Percentiles rank a stretch among this genome's conserved stretches.
These are phyloP conservation scores for Heliconius eleuchia DNA, from an alignment of 1,140 invertebrate genomes.

Conservation along the genomic window DNA sequence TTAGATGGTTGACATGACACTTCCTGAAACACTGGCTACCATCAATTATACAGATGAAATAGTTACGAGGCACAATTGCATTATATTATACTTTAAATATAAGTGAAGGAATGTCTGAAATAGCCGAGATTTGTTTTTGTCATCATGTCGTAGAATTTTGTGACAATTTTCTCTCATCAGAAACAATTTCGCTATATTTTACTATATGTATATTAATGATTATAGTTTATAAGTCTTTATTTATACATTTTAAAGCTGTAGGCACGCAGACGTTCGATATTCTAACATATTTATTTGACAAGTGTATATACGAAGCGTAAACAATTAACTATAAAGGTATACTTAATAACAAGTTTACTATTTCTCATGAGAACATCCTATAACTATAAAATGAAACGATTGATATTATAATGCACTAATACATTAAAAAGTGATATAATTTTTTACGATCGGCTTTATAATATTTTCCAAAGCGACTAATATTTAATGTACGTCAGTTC, in stretches of 20 bases:
- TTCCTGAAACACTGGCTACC: conserved; percentile 37
- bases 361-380: conserved; percentile 28
- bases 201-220: too few relatives aligned
- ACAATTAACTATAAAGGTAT: conserved; percentile 2
- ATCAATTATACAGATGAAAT: not conserved
- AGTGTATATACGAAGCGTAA: not conserved
- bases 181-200: not conserved
- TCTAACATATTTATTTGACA: conserved; percentile 18
- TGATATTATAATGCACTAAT: conserved; percentile 29
- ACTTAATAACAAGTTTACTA: not conserved
- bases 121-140: conserved; percentile 18
- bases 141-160: conserved; percentile 18
- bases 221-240: too few relatives aligned
- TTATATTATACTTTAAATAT: conserved; percentile 24
- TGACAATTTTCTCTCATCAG: not conserved
- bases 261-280: not conserved
- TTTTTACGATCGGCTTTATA: conserved; percentile 34
- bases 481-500: conserved; percentile 29
- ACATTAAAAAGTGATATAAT: conserved; percentile 29
- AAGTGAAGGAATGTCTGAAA: conserved; percentile 24
- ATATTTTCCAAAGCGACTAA: conserved; percentile 32
- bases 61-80: not conserved
- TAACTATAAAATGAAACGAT: conserved; percentile 35
- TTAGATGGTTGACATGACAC: not conserved
- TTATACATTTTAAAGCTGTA: too few relatives aligned